These are phyloP conservation scores for Acromyrmex charruanus DNA, from an alignment of 1,140 invertebrate species.

Conservation along the genomic window DNA sequence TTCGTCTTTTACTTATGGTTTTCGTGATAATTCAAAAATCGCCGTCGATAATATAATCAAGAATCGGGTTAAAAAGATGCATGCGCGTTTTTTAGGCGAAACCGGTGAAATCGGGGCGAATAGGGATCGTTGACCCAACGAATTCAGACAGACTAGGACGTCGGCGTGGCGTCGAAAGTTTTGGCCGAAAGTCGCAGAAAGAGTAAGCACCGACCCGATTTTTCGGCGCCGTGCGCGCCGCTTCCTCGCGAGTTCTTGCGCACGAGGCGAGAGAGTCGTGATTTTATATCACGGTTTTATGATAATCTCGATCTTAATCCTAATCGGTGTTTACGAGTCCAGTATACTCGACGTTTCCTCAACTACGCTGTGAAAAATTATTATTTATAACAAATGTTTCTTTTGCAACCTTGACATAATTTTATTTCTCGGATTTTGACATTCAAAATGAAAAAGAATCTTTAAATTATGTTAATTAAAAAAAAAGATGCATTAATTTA, in stretches of 20 bases:
- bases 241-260: neutral
- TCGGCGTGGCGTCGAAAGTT: conserved; percentile 63
- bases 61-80: neutral
- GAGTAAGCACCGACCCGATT: conserved; percentile 55
- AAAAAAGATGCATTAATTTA: too few relatives aligned
- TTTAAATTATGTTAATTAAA: too few relatives aligned
- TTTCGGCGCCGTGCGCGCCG: neutral
- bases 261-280: neutral
- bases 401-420: too few relatives aligned
- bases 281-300: neutral
- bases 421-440: too few relatives aligned
- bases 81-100: conserved; percentile 61
- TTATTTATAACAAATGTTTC: too few relatives aligned
- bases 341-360: too few relatives aligned
- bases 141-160: conserved; percentile 65
- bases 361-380: too few relatives aligned
- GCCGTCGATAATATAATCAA: neutral
- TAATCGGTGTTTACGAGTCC: too few relatives aligned
- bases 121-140: conserved; percentile 69
- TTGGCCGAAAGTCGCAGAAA: conserved; percentile 64
- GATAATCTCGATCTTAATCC: conserved; percentile 6
- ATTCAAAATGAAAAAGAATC: too few relatives aligned
- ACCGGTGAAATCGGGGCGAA: conserved; percentile 71
- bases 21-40: conserved; percentile 38
- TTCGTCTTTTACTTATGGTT: conserved; percentile 49